Evolutionary conservation across 2,888 invertebrate genomes (phyloP), one percentile per base, ranked within the genome.

Genomic region (Polymixis flavicincta): DNA sequence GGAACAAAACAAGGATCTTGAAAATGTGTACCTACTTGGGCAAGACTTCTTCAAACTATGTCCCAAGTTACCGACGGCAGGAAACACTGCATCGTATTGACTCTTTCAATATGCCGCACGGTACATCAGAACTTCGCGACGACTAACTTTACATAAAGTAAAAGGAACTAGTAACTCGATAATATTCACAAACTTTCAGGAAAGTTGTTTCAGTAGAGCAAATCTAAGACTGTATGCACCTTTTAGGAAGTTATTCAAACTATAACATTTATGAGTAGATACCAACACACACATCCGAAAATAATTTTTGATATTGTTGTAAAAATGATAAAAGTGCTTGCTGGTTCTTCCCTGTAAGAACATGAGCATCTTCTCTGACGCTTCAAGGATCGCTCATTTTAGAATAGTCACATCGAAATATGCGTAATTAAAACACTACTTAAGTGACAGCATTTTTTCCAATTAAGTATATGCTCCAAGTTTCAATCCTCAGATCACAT

Each of bases 91-190:
- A 66, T 45, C 68, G 54, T 76, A 54, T 68, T 68, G 67, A 54
- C 48, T 68, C 45, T 68, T 68, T 67, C 37, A 67, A 67, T 76
- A 60, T 28, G 25, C 22, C 50, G 32, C 32, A 22, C 55, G 25
- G 22, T 13, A 75, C 59, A 13, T 37, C 59, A 66, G 22, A 67
- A 76, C 54, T 76, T 48, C 25, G 13, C 52, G 48, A 17, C 69
- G 42, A 63, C n/a, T 4, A 52, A 71, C 63, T 71, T 71, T 71
- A 60, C 37, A 54, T 59, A 65, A 64, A 65, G 45, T 69, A 17
- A 37, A 32, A 70, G 42, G 54, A 69, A 69, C 77, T 77, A 25
- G 42, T 78, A 76, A 76, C 78, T 76, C 50, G 42, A 77, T 70
- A 50, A 65, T 65, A 54, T 64, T 78, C 65, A 19, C 50, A 37